Evolutionary conservation across 2,797 vertebrate species (phyloP).

Genomic region (Percopsis omiscomaycus): DNA sequence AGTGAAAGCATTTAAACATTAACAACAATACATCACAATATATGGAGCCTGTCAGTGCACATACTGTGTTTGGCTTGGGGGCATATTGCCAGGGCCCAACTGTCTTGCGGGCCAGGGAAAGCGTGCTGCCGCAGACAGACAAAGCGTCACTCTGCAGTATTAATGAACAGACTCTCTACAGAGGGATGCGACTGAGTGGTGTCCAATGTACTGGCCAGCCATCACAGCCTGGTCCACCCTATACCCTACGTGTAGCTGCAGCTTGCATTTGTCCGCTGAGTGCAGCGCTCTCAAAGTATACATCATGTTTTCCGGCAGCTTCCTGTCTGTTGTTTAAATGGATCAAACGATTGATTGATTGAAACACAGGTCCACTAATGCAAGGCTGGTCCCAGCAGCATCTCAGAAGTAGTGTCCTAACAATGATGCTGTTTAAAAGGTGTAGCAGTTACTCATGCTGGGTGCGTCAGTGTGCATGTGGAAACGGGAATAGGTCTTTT

Average conservation of each 20-base stretch:
- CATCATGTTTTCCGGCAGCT: constrained; percentile 44
- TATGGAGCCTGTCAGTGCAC: constrained; percentile 66
- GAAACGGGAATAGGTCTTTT: background rate
- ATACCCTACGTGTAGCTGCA: constrained; percentile 65
- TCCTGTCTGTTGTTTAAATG: constrained; percentile 29
- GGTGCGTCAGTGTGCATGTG: background rate
- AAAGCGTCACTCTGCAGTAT: constrained; percentile 77
- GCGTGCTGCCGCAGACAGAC: constrained; percentile 68
- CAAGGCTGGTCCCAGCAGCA: constrained; percentile 23
- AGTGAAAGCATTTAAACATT: constrained; percentile 76
- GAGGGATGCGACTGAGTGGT: constrained; percentile 70
- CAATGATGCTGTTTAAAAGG: background rate
- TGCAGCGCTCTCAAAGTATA: constrained; percentile 50
- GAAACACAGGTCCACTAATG: constrained; percentile 36
- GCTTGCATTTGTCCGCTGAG: constrained; percentile 58
- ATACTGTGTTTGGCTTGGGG: constrained; percentile 39
- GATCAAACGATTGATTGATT: constrained; percentile 46
- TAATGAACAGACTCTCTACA: constrained; percentile 71
- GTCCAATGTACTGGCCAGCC: constrained; percentile 72
- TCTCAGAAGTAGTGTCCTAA: background rate
- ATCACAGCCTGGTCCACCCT: constrained; percentile 58
- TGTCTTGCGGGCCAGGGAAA: constrained; percentile 62
- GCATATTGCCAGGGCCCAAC: constrained; percentile 62
- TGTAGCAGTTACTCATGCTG: background rate
- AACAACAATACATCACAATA: constrained; percentile 74